phyloP scores from a whole-genome alignment of 2,888 invertebrate genomes.

The Copidosoma aretas region DNA sequence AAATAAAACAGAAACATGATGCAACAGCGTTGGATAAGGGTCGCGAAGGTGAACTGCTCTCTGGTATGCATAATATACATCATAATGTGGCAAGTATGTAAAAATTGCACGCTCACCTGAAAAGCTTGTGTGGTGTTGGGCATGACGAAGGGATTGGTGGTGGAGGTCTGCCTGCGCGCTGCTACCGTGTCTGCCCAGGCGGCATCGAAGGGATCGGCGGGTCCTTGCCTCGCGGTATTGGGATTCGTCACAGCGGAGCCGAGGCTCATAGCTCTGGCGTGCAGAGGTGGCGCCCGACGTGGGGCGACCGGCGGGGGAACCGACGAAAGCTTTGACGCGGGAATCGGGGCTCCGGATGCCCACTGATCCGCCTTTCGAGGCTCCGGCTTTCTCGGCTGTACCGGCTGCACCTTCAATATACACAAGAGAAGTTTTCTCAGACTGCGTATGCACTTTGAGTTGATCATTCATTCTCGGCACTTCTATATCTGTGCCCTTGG shows the following conservation, averaged over 20 bases:
- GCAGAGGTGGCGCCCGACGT: slow-evolving; percentile 67
- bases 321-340: slow-evolving; percentile 60
- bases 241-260: slow-evolving; percentile 62
- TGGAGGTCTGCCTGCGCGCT: slow-evolving; percentile 63
- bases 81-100: background rate
- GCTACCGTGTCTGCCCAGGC: slow-evolving; percentile 79
- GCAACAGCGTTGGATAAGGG: no score
- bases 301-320: slow-evolving; percentile 51
- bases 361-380: slow-evolving; percentile 85
- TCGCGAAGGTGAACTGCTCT: no score
- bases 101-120: slow-evolving; percentile 53
- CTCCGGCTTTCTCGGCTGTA: slow-evolving; percentile 57
- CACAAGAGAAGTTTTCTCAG: background rate
- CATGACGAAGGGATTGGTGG: slow-evolving; percentile 70
- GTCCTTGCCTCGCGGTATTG: slow-evolving; percentile 44
- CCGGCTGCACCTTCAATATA: slow-evolving; percentile 57
- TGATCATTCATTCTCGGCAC: no score
- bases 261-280: slow-evolving; percentile 65
- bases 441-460: no score
- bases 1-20: slow-evolving; percentile 49
- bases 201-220: slow-evolving; percentile 74
- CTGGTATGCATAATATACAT: no score
- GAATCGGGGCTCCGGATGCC: slow-evolving; percentile 76
- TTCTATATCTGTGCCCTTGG: no score
- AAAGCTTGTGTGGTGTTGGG: slow-evolving; percentile 67